Conservation (phyloP, 2,797 vertebrate species). For the Heteromormyrus szaboi region DNA sequence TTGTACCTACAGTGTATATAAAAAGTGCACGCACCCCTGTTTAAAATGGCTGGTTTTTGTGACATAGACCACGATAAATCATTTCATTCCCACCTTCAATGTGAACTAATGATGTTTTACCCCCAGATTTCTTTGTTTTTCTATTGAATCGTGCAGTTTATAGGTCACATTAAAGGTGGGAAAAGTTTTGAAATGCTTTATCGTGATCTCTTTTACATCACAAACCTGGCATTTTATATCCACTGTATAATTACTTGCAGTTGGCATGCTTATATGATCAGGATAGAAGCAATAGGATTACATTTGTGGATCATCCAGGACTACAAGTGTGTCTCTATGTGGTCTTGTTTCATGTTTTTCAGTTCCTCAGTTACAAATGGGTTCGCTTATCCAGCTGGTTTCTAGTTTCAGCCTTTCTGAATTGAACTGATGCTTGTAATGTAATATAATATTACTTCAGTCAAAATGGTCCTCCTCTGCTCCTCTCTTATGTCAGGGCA, state of each 20-base stretch:
- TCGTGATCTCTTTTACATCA: not conserved
- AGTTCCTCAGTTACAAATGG: not conserved
- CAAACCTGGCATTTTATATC: not conserved
- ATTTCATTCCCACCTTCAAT: not conserved
- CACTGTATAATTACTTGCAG: not conserved
- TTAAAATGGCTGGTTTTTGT: not conserved
- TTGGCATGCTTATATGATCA: not conserved
- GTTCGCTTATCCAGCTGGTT: not conserved
- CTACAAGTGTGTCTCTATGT: not conserved
- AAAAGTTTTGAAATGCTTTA: not conserved
- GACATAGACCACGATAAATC: not conserved
- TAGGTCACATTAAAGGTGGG: not conserved
- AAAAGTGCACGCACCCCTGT: not conserved
- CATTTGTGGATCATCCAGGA: not conserved
- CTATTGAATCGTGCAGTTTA: no score
- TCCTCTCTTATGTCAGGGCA: not conserved
- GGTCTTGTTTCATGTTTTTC: not conserved
- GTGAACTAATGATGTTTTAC: not conserved
- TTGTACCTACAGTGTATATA: not conserved
- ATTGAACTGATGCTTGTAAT: not conserved
- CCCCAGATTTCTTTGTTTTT: no score
- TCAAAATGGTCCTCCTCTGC: not conserved
- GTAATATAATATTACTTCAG: not conserved
- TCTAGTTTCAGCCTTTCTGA: not conserved
- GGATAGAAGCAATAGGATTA: not conserved